Conservation (phyloP, 2,797 vertebrate genomes). For the Phyllotis vaccarum region DNA sequence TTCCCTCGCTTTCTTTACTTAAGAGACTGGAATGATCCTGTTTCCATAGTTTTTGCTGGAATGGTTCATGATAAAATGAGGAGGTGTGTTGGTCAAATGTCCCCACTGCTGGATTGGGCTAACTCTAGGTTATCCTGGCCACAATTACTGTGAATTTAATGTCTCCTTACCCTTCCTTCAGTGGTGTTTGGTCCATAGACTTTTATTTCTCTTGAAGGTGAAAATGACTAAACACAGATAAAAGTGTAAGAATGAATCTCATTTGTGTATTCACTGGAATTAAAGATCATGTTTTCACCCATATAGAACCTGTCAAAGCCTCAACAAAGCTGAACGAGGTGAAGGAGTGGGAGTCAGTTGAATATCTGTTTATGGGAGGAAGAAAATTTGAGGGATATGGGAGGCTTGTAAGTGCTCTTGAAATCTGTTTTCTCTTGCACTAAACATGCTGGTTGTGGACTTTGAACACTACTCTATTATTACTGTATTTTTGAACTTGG, state of each 20-base stretch:
- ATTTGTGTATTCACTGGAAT: neutral
- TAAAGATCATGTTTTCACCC: neutral
- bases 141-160: slow-evolving; percentile 34
- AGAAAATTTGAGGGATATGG: neutral
- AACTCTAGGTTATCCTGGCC: neutral
- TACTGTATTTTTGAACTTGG: slow-evolving; percentile 3
- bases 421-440: neutral
- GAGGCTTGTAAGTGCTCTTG: neutral
- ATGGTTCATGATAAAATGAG: neutral
- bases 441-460: neutral
- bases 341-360: neutral
- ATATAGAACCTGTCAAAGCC: neutral
- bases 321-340: slow-evolving; percentile 12
- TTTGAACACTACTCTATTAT: neutral
- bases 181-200: neutral
- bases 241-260: neutral
- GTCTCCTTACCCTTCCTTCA: neutral
- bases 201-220: slow-evolving; percentile 24
- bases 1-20: slow-evolving; percentile 17
- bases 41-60: slow-evolving; percentile 37
- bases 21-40: neutral
- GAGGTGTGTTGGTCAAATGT: neutral
- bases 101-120: neutral
- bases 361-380: neutral
- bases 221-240: slow-evolving; percentile 29